These are phyloP conservation scores for Ictalurus furcatus DNA, from an alignment of 2,113 vertebrate genomes.

Conservation along the genomic window DNA sequence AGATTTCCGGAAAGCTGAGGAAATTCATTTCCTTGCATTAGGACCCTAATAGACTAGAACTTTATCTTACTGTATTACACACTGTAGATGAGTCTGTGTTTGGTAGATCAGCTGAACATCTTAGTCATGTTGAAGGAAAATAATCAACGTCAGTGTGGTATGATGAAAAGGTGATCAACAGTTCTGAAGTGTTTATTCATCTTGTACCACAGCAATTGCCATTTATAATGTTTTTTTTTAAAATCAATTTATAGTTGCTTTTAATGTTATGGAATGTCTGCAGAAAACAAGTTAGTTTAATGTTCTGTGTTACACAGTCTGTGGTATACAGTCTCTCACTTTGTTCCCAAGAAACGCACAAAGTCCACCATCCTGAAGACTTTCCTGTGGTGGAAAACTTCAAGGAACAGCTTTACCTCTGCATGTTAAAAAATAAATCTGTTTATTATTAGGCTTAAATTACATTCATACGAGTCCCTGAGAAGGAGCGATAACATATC, in stretches of 20 bases:
- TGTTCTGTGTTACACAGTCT: not conserved
- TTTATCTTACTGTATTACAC: not conserved
- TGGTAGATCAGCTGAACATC: not conserved
- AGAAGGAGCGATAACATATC: too few relatives aligned
- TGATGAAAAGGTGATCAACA: not conserved
- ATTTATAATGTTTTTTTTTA: not conserved
- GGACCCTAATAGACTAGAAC: not conserved
- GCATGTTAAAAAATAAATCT: not conserved
- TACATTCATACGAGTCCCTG: not conserved
- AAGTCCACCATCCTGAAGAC: not conserved
- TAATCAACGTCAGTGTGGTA: not conserved
- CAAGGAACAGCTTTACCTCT: not conserved
- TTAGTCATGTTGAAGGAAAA: not conserved
- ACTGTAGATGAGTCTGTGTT: not conserved
- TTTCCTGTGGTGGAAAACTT: not conserved
- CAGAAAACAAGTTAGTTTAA: not conserved
- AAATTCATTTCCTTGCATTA: not conserved
- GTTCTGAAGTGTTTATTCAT: not conserved
- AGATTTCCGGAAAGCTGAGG: not conserved
- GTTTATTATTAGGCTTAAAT: not conserved
- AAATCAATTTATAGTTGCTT: not conserved
- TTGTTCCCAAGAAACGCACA: not conserved
- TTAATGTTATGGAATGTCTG: not conserved
- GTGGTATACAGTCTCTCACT: not conserved
- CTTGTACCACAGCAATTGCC: not conserved